Conservation (phyloP, 2,888 invertebrate genomes). For the Apoda limacodes region DNA sequence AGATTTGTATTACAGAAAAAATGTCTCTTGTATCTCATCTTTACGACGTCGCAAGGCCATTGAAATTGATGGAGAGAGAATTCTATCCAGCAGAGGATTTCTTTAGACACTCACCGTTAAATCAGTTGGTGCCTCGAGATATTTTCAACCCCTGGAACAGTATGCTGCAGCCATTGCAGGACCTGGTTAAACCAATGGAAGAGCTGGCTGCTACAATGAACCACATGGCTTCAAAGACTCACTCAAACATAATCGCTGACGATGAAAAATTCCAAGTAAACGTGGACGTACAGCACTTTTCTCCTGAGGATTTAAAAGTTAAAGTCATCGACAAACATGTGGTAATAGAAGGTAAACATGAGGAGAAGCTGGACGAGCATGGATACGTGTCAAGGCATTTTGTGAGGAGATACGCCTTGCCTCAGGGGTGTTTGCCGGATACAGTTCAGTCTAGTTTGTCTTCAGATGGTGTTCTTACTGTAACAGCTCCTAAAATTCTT, state of each 20-base stretch:
- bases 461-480: slow-evolving; percentile 79
- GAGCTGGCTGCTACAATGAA: slow-evolving; percentile 38
- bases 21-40: slow-evolving; percentile 47
- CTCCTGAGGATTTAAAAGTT: slow-evolving; percentile 80
- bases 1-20: no score
- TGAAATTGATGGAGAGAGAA: slow-evolving; percentile 45
- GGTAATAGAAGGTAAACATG: slow-evolving; percentile 81
- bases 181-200: slow-evolving; percentile 37
- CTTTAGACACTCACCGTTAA: slow-evolving; percentile 23
- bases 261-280: slow-evolving; percentile 74
- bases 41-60: slow-evolving; percentile 39
- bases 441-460: slow-evolving; percentile 79
- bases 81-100: slow-evolving; percentile 34
- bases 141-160: slow-evolving; percentile 22
- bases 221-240: slow-evolving; percentile 43
- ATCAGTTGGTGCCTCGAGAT: slow-evolving; percentile 24
- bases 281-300: slow-evolving; percentile 82
- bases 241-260: slow-evolving; percentile 54
- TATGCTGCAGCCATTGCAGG: slow-evolving; percentile 26
- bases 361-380: slow-evolving; percentile 79
- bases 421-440: slow-evolving; percentile 78
- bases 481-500: slow-evolving; percentile 74
- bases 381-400: slow-evolving; percentile 81
- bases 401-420: slow-evolving; percentile 77
- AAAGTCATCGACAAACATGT: slow-evolving; percentile 77